These are phyloP conservation scores for Alligator mississippiensis DNA, from an alignment of 2,113 vertebrate species.

Conservation along the genomic window DNA sequence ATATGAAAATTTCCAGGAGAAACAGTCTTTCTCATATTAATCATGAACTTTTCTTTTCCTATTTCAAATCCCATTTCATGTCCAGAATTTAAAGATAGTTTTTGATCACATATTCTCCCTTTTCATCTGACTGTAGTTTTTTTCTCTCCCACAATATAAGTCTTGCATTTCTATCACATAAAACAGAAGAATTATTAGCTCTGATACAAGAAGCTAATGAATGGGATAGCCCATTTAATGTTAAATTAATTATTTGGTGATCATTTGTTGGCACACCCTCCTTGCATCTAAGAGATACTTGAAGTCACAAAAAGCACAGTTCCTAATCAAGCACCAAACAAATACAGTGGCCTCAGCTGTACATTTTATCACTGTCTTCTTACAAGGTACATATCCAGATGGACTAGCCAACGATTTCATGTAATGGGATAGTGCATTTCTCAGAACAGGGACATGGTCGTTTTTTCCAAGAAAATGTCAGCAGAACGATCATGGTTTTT, in stretches of 20 bases:
- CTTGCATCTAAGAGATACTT: not conserved
- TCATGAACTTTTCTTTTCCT: not conserved
- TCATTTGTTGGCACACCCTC: not conserved
- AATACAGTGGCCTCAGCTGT: not conserved
- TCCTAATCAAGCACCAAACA: not conserved
- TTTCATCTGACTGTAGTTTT: fast-evolving
- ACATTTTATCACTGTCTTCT: not conserved
- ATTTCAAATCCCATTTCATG: not conserved
- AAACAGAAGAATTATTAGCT: not conserved
- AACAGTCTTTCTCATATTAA: not conserved
- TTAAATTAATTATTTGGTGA: not conserved
- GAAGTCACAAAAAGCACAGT: not conserved
- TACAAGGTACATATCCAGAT: too few relatives aligned
- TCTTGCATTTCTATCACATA: not conserved
- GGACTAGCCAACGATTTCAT: not conserved
- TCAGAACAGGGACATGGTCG: not conserved
- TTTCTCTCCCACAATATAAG: not conserved
- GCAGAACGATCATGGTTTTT: not conserved
- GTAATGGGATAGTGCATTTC: fast-evolving
- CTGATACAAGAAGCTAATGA: not conserved
- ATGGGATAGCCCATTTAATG: not conserved
- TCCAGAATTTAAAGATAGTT: not conserved
- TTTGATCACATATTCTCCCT: not conserved
- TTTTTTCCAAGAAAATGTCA: not conserved
- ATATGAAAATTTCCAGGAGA: not conserved